phyloP scores from a whole-genome alignment of 2,797 vertebrate genomes.

The Gallinago nigripennis region DNA sequence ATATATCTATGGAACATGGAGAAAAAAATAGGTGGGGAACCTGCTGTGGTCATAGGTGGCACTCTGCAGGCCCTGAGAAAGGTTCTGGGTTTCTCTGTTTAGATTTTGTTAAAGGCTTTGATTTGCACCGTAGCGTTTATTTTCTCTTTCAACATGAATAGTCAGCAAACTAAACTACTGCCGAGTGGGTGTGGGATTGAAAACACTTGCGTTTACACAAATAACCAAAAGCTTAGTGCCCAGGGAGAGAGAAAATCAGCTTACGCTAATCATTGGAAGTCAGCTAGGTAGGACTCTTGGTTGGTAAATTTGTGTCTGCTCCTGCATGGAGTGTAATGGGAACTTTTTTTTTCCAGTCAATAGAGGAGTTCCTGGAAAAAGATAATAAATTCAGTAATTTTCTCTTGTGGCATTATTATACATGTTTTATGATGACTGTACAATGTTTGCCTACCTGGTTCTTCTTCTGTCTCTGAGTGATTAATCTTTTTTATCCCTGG shows the following conservation, averaged over 20 bases:
- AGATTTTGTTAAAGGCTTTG: neutral
- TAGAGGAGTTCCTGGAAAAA: conserved; percentile 27
- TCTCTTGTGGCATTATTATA: conserved; percentile 56
- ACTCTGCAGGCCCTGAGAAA: neutral
- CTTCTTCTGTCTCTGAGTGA: conserved; percentile 47
- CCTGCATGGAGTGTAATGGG: neutral
- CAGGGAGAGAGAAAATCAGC: conserved; percentile 13
- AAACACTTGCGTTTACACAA: neutral
- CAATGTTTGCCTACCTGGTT: conserved; percentile 39
- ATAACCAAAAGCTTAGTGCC: neutral
- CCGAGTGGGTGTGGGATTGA: neutral
- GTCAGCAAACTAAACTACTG: neutral
- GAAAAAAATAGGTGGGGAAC: neutral
- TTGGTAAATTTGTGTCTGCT: neutral
- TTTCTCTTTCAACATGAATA: neutral
- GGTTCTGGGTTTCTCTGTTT: neutral
- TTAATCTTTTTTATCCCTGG: conserved; percentile 51
- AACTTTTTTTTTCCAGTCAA: conserved; percentile 23
- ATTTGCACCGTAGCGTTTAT: neutral
- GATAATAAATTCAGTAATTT: conserved; percentile 61
- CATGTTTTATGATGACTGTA: conserved; percentile 57
- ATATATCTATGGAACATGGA: neutral
- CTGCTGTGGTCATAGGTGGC: neutral
- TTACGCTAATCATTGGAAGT: neutral
- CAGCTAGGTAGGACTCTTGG: neutral